Evolutionary conservation across 2,113 vertebrate genomes (phyloP), one percentile per base, ranked within the genome.

Genomic region (Clinocottus analis): DNA sequence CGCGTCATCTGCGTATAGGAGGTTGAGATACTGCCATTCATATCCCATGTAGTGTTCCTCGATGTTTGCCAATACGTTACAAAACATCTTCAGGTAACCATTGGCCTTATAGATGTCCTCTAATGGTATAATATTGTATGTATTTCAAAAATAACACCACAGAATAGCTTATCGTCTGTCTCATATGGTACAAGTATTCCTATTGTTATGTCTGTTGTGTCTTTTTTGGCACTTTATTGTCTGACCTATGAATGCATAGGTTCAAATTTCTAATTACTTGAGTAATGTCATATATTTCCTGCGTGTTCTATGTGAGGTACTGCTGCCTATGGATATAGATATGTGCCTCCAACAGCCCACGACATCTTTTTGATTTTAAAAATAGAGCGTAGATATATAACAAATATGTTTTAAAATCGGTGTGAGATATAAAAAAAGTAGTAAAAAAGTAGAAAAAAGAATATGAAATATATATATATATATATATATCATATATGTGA

Each of bases 261-360:
- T 96, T 92, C n/a, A 96, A 94, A 95, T 96, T 96, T 95, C 95
- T 96, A 96, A 97, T 96, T 97, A 96, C 96, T 97, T 98, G 96
- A 95, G 95, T 97, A 96, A 97, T 96, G 95, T 97, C 96, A 96
- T 96, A 94, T 96, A 96, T 95, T 96, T 96, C 91, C 91, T 92
- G 95, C 95, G 96, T 95, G 93, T 96, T 95, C 94, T 94, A 93
- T 85, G 91, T 94, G 97, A 95, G 95, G 96, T 94, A 96, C 95
- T 95, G 94, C 96, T 96, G 96, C 96, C 96, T 97, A 95, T 96
- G 95, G 96, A 97, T 97, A 97, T 96, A 99, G 96, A 97, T 95
- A 95, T 95, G 96, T 97, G 96, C 96, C 97, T 96, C 95, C 93
- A 94, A 94, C 93, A 95, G 91, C 93, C 93, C 95, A 93, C 93